These are phyloP conservation scores for Gallinago paraguaiae DNA, from an alignment of 2,113 vertebrate genomes.

Conservation along the genomic window DNA sequence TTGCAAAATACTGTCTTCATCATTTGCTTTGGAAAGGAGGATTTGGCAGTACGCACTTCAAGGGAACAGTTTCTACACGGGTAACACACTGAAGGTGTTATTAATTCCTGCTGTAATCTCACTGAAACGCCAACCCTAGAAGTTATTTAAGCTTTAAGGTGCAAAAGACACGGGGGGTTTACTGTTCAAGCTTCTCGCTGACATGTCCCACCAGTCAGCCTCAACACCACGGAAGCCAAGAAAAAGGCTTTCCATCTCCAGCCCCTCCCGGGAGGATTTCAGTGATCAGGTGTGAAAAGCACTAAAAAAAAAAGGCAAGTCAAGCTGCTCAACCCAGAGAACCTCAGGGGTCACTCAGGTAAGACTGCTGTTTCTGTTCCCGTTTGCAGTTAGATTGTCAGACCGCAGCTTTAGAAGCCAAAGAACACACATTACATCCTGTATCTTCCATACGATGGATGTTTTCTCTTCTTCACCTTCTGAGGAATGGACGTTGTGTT, in stretches of 20 bases:
- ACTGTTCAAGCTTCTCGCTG: not conserved
- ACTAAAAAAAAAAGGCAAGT: not conserved
- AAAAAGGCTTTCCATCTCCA: not conserved
- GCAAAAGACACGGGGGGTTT: not conserved
- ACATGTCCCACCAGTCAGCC: not conserved
- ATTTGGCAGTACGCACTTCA: not conserved
- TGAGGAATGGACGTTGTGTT: not conserved
- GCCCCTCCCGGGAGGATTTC: not conserved
- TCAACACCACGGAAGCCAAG: not conserved
- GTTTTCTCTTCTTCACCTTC: not conserved
- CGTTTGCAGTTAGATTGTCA: not conserved
- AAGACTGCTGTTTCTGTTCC: not conserved
- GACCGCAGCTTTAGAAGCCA: not conserved
- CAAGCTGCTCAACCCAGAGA: not conserved
- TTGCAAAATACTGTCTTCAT: not conserved
- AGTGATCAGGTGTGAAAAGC: not conserved
- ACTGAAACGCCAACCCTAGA: not conserved
- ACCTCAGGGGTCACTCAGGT: not conserved
- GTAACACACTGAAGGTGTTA: not conserved
- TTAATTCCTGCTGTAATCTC: not conserved
- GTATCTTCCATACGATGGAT: not conserved
- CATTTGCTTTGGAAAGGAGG: not conserved
- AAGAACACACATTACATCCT: not conserved
- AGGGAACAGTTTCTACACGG: not conserved
- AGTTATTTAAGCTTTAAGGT: not conserved